Base-by-base conservation (phyloP, 2,113 vertebrate genomes). In the Mesocricetus auratus region DNA sequence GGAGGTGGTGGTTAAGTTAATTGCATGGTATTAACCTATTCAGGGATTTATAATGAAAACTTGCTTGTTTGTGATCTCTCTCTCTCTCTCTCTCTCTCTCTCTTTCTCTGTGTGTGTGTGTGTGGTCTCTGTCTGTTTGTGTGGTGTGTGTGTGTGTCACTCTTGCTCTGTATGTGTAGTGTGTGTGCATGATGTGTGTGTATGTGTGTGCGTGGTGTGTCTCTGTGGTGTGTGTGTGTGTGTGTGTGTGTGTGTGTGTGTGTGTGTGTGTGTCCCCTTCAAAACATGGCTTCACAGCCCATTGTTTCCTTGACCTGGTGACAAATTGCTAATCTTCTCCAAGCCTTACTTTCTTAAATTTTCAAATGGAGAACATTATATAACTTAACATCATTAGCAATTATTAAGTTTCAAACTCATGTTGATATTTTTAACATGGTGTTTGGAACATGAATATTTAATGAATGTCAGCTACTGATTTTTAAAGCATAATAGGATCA, bases 1-100 rank as follows among this genome's bases (percentile, higher is more conserved):
- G 26, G 50, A 93, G 71, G 71, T 82, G 60, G 68, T 82, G 33
- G 82, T 94, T 93, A 93, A 93, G 45, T 68, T 95, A 78, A 91
- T 47, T 93, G 42, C 33, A 19, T 86, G 73, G 73, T 82, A n/a
- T 93, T 91, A n/a, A 71, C 45, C 78, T 97, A 42, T 68, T 85
- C 66, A 89, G 62, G 62, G 85, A 89, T 88, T 94, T 50, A 47
- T 86, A 79, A 8, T 9, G 62, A 90, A 81, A 39, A 2, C 69
- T 26, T 95, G n/a, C 56, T 88, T 68, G 36, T 66, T 82, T 64
- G 19, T 73, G 2, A 0, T 74, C 9, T 69, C n/a, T 71, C n/a
- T 74, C 21, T 73, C 8, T 74, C 2, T 36, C 16, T 56, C 19
- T 66, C 39, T 86, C 0, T 78, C 60, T 7, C 39, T 69, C 5